Conservation (phyloP, 1,140 invertebrate species). For the Whitmania pigra region DNA sequence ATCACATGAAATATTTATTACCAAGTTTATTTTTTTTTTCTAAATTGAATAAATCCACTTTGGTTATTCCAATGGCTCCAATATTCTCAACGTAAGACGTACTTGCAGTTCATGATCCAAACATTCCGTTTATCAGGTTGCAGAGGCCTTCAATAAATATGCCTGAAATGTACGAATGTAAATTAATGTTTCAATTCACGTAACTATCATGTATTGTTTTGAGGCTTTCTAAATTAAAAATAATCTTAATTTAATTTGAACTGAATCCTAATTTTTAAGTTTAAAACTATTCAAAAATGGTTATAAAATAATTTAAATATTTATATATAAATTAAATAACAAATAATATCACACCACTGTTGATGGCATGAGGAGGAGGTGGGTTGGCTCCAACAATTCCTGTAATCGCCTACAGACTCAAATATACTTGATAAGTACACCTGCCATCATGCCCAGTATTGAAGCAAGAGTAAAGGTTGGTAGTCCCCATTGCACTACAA, state of each 20-base stretch:
- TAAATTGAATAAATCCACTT: conserved; percentile 36
- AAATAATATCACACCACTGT: conserved; percentile 4
- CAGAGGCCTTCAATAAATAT: conserved; percentile 72
- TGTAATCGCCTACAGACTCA: conserved; percentile 38
- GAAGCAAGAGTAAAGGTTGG: conserved; percentile 31
- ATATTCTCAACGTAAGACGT: conserved; percentile 73
- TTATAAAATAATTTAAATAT: too few species aligned
- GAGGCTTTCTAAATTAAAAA: too few species aligned
- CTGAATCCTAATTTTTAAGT: too few species aligned
- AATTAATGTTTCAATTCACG: too few species aligned
- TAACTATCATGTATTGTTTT: too few species aligned
- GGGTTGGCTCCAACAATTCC: conserved; percentile 13
- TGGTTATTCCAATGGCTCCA: conserved; percentile 63
- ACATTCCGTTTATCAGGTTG: conserved; percentile 64
- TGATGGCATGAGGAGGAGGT: conserved; percentile 10
- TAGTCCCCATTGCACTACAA: conserved; percentile 32
- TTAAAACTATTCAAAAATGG: too few species aligned
- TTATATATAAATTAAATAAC: too few species aligned
- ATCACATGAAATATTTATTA: too few species aligned
- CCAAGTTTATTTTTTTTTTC: too few species aligned
- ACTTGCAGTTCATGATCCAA: conserved; percentile 68
- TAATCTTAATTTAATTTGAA: too few species aligned
- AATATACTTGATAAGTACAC: conserved; percentile 35
- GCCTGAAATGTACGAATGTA: conserved; percentile 44
- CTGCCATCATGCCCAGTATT: conserved; percentile 35